These are phyloP conservation scores for Agrotis segetum DNA, from an alignment of 2,888 invertebrate species.

Conservation along the genomic window DNA sequence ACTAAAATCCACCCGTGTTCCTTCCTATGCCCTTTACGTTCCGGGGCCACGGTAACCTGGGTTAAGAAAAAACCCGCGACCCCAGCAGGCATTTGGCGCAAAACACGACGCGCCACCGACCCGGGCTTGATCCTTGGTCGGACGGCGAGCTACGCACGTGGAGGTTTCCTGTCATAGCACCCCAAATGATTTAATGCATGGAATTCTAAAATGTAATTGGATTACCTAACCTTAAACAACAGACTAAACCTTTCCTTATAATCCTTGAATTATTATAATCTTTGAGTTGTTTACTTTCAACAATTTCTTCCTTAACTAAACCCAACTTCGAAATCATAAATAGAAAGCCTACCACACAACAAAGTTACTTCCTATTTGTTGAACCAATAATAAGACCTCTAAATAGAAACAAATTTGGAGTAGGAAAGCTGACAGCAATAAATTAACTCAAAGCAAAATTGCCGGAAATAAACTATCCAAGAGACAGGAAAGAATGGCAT, in stretches of 20 bases:
- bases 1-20: too few species aligned
- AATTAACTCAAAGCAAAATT: conserved; percentile 45
- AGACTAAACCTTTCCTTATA: not conserved
- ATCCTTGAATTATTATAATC: not conserved
- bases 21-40: too few species aligned
- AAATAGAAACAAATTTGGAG: conserved; percentile 38
- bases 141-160: too few species aligned
- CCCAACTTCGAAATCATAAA: not conserved
- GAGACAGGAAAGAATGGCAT: conserved; percentile 44
- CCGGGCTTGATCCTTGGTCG: too few species aligned
- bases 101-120: too few species aligned
- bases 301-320: not conserved
- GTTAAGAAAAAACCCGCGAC: too few species aligned
- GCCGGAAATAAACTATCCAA: conserved; percentile 47
- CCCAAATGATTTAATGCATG: too few species aligned
- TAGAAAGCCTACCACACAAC: not conserved
- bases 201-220: too few species aligned
- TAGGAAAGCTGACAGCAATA: conserved; percentile 51
- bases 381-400: conserved; percentile 18
- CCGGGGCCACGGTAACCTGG: too few species aligned
- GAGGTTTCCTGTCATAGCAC: too few species aligned
- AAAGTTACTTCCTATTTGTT: conserved; percentile 17
- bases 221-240: not conserved
- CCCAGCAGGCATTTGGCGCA: too few species aligned
- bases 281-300: not conserved